A percentile compares a stretch with the other conserved stretches of the same genome.
phyloP scores from a whole-genome alignment of 2,888 invertebrate genomes.

The Lycaena phlaeas region DNA sequence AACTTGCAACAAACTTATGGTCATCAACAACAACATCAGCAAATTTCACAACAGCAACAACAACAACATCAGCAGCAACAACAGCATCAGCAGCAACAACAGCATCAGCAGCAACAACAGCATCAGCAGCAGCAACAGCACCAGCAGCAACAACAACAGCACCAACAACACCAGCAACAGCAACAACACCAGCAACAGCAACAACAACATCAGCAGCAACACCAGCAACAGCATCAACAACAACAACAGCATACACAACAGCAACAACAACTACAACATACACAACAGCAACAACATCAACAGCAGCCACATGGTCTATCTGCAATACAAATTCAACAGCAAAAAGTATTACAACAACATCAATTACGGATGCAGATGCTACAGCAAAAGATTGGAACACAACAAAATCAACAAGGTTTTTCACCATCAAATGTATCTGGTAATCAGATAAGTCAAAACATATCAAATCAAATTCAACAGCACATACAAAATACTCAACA shows the following conservation, averaged over 20 bases:
- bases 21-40: constrained; percentile 39
- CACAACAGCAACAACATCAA: constrained; percentile 34
- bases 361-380: constrained; percentile 70
- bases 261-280: constrained; percentile 33
- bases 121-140: constrained; percentile 32
- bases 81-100: constrained; percentile 36
- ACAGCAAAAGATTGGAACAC: constrained; percentile 28
- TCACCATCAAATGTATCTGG: constrained; percentile 55
- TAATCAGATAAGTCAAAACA: constrained; percentile 55
- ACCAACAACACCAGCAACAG: constrained; percentile 41
- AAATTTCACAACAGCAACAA: constrained; percentile 37
- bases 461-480: constrained; percentile 54
- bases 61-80: constrained; percentile 44
- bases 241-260: constrained; percentile 40
- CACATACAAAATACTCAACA: constrained; percentile 55
- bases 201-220: constrained; percentile 33
- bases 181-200: constrained; percentile 39
- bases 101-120: constrained; percentile 35
- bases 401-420: constrained; percentile 37
- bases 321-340: constrained; percentile 66
- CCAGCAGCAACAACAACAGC: constrained; percentile 41
- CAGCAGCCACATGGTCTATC: constrained; percentile 58
- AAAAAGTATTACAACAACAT: constrained; percentile 72
- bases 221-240: constrained; percentile 32
- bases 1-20: constrained; percentile 48